Evolutionary conservation across 2,113 vertebrate species (phyloP).

Genomic region (Colinus virginianus): DNA sequence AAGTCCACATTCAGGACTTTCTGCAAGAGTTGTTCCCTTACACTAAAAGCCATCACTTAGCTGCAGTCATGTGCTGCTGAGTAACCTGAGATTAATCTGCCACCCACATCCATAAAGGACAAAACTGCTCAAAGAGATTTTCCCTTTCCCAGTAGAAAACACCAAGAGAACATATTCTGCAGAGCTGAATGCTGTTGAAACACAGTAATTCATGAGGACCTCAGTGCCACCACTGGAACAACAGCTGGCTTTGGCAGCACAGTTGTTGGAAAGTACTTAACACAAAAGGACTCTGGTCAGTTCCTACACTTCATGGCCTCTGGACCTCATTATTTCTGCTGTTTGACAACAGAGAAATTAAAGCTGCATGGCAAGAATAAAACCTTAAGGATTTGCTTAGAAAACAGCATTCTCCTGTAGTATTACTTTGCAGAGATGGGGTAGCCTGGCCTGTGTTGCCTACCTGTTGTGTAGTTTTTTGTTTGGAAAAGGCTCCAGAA

Average conservation of each 20-base stretch:
- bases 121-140: constrained; percentile 7
- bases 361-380: neutral
- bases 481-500: neutral
- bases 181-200: neutral
- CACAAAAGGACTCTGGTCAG: neutral
- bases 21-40: neutral
- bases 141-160: constrained; percentile 29
- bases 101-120: neutral
- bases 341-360: neutral
- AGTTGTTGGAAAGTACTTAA: neutral
- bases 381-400: neutral
- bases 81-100: neutral
- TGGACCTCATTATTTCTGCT: neutral
- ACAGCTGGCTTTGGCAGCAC: neutral
- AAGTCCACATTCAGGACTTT: neutral
- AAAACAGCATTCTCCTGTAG: neutral
- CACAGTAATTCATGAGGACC: neutral
- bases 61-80: neutral
- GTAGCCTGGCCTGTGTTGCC: neutral
- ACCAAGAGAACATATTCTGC: neutral
- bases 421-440: neutral
- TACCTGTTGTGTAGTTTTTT: neutral
- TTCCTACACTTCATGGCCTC: neutral
- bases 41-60: neutral
- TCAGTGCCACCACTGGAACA: neutral